Evolutionary conservation across 2,113 vertebrate genomes (phyloP).

Genomic region (Diadophis punctatus): DNA sequence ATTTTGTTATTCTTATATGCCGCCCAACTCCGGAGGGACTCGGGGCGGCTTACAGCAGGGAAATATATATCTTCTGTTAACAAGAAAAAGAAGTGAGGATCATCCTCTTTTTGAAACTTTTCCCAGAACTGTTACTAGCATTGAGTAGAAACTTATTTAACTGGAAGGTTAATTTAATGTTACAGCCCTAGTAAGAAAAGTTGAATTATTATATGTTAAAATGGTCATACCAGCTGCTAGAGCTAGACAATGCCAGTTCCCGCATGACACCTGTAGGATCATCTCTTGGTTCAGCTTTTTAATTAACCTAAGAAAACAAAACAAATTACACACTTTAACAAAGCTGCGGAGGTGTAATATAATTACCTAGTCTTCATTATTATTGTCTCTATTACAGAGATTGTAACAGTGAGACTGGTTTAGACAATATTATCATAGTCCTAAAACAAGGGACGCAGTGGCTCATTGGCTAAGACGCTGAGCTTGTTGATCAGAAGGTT

Average conservation of each 20-base stretch:
- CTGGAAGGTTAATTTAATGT: neutral
- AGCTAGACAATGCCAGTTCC: conserved; percentile 94
- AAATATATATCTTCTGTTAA: neutral
- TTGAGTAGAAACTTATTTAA: neutral
- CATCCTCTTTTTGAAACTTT: neutral
- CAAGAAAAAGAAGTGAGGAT: neutral
- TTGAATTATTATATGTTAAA: conserved; percentile 6
- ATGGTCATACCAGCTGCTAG: conserved; percentile 86
- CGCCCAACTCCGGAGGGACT: too few species aligned
- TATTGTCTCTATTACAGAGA: neutral
- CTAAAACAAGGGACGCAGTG: neutral
- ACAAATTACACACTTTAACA: neutral
- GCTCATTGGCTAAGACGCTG: too few species aligned
- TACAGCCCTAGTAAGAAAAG: conserved; percentile 8
- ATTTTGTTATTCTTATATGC: too few species aligned
- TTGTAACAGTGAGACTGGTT: neutral
- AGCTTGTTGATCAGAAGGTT: too few species aligned
- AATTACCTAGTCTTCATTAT: neutral
- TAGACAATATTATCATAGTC: neutral
- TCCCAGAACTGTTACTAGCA: neutral
- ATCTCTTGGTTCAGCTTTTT: conserved; percentile 89
- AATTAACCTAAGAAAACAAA: conserved; percentile 77
- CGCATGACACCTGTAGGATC: conserved; percentile 95
- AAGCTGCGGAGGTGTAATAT: neutral
- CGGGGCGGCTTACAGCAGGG: too few species aligned